phyloP scores from a whole-genome alignment of 2,888 invertebrate species.

The Dasypolia templi region DNA sequence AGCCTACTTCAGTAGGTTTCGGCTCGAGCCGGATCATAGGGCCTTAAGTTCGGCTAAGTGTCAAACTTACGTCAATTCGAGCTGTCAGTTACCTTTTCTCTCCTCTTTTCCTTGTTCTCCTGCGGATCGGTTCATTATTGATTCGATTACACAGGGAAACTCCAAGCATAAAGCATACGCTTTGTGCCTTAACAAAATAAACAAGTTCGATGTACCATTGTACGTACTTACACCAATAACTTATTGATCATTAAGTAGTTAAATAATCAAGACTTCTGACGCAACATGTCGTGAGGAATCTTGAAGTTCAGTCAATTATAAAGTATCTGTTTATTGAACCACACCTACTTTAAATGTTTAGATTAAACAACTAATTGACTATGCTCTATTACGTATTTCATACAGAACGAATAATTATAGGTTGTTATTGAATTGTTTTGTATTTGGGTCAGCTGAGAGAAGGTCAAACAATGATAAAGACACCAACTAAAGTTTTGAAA shows the following conservation, averaged over 20 bases:
- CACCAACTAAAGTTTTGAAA: background rate
- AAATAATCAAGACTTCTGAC: background rate
- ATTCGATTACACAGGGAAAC: background rate
- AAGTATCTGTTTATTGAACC: conserved; percentile 11
- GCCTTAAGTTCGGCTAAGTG: background rate
- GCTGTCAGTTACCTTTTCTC: background rate
- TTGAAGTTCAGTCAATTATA: conserved; percentile 13
- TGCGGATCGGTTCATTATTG: background rate
- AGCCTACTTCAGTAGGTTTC: no score
- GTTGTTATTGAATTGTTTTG: background rate
- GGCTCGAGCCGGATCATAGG: no score
- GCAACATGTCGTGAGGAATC: conserved; percentile 21
- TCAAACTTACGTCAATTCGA: background rate
- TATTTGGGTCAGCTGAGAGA: background rate
- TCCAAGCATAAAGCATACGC: background rate
- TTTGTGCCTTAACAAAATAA: background rate
- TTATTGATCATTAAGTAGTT: conserved; percentile 3
- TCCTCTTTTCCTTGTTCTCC: background rate
- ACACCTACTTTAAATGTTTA: conserved; percentile 21
- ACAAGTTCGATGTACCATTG: background rate
- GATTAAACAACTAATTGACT: conserved; percentile 14
- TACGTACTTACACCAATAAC: background rate
- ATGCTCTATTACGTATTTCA: conserved; percentile 14
- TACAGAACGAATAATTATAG: background rate
- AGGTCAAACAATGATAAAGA: background rate